These are phyloP conservation scores for Scytalopus superciliaris DNA, from an alignment of 2,113 vertebrate genomes.

Conservation along the genomic window DNA sequence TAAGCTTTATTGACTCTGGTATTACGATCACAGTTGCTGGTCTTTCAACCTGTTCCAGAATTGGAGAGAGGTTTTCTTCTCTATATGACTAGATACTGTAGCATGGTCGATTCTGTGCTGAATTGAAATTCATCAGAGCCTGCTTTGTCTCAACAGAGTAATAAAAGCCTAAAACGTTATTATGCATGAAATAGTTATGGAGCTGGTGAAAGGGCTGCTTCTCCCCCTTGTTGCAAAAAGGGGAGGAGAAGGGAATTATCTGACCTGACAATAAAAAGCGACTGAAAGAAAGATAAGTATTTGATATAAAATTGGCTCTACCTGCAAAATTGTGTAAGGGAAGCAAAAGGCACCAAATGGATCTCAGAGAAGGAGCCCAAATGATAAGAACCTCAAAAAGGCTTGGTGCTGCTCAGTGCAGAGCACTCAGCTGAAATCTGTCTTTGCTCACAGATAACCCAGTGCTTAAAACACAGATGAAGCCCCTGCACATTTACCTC, in stretches of 20 bases:
- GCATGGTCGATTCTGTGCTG: constrained; percentile 28
- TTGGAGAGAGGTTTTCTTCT: constrained; percentile 43
- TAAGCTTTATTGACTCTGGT: constrained; percentile 59
- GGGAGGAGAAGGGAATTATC: not conserved
- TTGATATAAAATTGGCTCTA: not conserved
- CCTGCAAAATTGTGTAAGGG: not conserved
- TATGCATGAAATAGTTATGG: constrained; percentile 75
- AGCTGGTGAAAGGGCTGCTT: constrained; percentile 13
- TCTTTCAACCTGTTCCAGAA: constrained; percentile 51
- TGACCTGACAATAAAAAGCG: constrained; percentile 5
- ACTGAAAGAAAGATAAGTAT: not conserved
- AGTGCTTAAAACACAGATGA: not conserved
- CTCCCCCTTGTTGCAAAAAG: not conserved
- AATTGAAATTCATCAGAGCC: constrained; percentile 75
- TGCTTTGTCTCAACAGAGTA: constrained; percentile 65
- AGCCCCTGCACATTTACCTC: not conserved
- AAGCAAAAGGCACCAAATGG: not conserved
- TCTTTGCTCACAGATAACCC: not conserved
- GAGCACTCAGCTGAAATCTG: not conserved
- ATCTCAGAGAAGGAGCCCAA: not conserved
- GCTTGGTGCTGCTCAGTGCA: not conserved
- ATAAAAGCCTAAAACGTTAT: constrained; percentile 75
- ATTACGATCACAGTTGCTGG: constrained; percentile 46
- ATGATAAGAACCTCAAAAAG: not conserved
- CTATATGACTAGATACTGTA: constrained; percentile 32